Base-by-base conservation (phyloP, 1,140 invertebrate genomes). In the Heterodera carotae region DNA sequence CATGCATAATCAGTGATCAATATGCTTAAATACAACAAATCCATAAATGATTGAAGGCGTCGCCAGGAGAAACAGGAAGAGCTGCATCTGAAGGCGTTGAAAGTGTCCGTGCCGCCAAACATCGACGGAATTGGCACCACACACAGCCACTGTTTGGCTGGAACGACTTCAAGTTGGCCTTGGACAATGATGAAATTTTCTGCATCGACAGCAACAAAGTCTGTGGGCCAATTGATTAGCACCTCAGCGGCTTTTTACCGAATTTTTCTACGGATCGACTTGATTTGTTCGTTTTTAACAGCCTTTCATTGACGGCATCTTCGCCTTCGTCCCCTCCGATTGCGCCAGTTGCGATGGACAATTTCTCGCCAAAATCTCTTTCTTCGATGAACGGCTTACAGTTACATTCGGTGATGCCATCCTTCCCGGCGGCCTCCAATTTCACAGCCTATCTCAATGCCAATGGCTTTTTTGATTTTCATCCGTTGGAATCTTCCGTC, bases 31-130 rank as follows among this genome's bases (percentile, higher is more conserved):
- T 39, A 34, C 12, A 34, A 22, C 22, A 34, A 66, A 4, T 64
- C 25, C 22, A 15, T 62, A 36, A 29, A 29, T 36, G 15, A 22
- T 39, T 33, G 33, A 48, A 74, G 71, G 71, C 59, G 71, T 39
- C 39, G 71, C 10, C 71, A 74, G 34, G 71, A 74, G 64, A 74
- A 74, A 25, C 76, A 77, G 56, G 59, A 77, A 29, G 39, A 48
- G 48, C 31, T 62, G 43, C 77, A 76, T 76, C 68, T 72, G 68
- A 77, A 77, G 68, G 66, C 71, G 36, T 36, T 77, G 39, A 70
- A 70, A 25, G 18, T 22, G 48, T 22, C 48, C 48, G 18, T 53
- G 12, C 48, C 12, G 12, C 48, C 12, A 18, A 53, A 53, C 48
- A 53, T 22, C 48, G 48, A 4, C 48, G 36, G 36, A 4, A 39